phyloP scores from a whole-genome alignment of 2,888 invertebrate species.

The Drosophila percnosoma region DNA sequence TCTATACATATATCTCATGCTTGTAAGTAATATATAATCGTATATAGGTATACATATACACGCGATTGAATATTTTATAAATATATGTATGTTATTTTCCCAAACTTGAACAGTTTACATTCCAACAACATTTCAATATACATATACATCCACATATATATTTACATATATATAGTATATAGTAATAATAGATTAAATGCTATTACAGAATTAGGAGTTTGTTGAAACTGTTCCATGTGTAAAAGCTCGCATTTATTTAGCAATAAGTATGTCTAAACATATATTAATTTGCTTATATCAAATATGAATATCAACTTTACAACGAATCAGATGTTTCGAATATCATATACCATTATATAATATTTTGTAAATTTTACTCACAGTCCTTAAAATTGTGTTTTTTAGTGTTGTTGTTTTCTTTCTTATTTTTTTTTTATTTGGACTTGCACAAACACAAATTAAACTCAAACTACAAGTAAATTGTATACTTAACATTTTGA shows the following conservation, averaged over 20 bases:
- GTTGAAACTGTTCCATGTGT: constrained; percentile 43
- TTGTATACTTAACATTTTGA: constrained; percentile 55
- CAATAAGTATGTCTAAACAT: constrained; percentile 25
- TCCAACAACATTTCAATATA: constrained; percentile 9
- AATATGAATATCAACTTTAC: constrained; percentile 47
- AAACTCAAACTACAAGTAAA: constrained; percentile 37
- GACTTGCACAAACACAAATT: constrained; percentile 60
- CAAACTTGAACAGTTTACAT: constrained; percentile 55
- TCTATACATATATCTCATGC: constrained; percentile 16
- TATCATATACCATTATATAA: constrained; percentile 47
- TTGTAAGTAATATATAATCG: constrained; percentile 14
- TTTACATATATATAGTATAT: constrained; percentile 18
- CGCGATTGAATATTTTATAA: constrained; percentile 34
- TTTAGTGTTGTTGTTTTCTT: constrained; percentile 27
- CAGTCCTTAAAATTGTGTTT: constrained; percentile 55
- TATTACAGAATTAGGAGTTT: constrained; percentile 41
- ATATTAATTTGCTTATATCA: constrained; percentile 26
- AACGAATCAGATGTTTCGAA: constrained; percentile 47
- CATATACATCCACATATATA: neutral
- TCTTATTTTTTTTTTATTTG: constrained; percentile 33
- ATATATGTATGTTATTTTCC: constrained; percentile 29
- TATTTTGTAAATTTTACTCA: constrained; percentile 57
- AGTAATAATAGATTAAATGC: constrained; percentile 52
- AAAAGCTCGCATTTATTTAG: constrained; percentile 46
- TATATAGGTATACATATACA: constrained; percentile 20